Conservation (phyloP, 2,888 invertebrate genomes). For the Aspidiotus rigidus region DNA sequence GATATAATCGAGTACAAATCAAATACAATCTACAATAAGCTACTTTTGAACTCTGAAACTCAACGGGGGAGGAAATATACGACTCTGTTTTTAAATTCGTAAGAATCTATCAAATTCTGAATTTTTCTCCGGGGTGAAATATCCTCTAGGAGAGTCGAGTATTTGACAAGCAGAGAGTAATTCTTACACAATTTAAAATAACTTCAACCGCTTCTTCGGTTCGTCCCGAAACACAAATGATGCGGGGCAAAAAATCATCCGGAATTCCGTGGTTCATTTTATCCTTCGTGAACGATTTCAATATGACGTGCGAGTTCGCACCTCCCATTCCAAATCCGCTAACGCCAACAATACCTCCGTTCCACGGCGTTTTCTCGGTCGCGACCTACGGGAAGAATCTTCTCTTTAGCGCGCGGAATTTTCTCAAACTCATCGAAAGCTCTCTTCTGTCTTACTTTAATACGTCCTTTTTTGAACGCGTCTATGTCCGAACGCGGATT, state of each 20-base stretch:
- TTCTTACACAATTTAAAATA: conserved; percentile 40
- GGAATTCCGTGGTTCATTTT: conserved; percentile 48
- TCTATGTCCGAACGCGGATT: conserved; percentile 48
- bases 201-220: conserved; percentile 47
- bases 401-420: no score
- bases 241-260: conserved; percentile 42
- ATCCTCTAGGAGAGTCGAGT: no score
- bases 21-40: no score
- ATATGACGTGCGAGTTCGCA: conserved; percentile 35
- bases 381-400: conserved; percentile 25
- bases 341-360: conserved; percentile 36
- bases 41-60: no score
- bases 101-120: neutral
- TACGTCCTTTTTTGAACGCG: conserved; percentile 53
- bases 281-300: conserved; percentile 31
- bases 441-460: conserved; percentile 37
- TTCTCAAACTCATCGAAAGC: no score
- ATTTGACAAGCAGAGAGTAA: neutral
- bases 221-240: conserved; percentile 47
- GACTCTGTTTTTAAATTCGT: neutral
- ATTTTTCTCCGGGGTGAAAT: neutral
- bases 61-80: no score
- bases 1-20: no score
- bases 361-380: conserved; percentile 31
- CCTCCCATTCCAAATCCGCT: conserved; percentile 37